Evolutionary conservation across 2,113 vertebrate species (phyloP), one percentile per base, ranked within the genome.

Genomic region (Chauna torquata): DNA sequence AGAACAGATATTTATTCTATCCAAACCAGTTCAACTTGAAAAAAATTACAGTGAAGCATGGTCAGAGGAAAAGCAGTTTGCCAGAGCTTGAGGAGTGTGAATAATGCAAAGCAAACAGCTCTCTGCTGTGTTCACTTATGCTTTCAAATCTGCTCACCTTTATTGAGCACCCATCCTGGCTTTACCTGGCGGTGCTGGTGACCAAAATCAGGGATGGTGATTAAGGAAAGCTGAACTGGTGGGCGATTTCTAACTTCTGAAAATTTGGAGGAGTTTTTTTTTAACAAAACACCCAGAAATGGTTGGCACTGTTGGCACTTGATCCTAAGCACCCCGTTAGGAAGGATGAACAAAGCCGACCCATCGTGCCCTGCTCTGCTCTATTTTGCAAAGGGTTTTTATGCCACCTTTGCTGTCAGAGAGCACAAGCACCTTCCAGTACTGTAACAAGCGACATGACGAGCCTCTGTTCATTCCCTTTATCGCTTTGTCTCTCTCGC

Each of bases 1-100:
- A 92, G 96, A 96, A 27, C 95, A 97, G 96, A 92, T 86, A 34
- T 74, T 93, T 61, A 19, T 61, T 69, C 75, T 32, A 69, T 88
- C 87, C 87, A 84, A 92, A 84, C 64, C 49, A 64, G 87, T 96
- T 93, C 96, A 96, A 90, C 96, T 94, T 95, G 96, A 90, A 96
- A 52, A 52, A 59, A 71, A 93, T 96, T 96, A 93, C 68, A 18
- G 45, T 0, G 13, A 74, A 50, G 94, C 14, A 45, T 0, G 36
- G 71, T 86, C 66, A 55, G 84, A 90, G 90, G 64, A 30, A 36
- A 82, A 95, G 92, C 58, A 72, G 80, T 70, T 69, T 65, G 74
- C 96, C 95, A 89, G 93, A 90, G 86, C 81, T 83, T 2, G 57
- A 19, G 52, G 87, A 90, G 96, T 90, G 96, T 82, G 96, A 94